Base-by-base conservation (phyloP, 1,140 invertebrate genomes). In the Homalodisca vitripennis region DNA sequence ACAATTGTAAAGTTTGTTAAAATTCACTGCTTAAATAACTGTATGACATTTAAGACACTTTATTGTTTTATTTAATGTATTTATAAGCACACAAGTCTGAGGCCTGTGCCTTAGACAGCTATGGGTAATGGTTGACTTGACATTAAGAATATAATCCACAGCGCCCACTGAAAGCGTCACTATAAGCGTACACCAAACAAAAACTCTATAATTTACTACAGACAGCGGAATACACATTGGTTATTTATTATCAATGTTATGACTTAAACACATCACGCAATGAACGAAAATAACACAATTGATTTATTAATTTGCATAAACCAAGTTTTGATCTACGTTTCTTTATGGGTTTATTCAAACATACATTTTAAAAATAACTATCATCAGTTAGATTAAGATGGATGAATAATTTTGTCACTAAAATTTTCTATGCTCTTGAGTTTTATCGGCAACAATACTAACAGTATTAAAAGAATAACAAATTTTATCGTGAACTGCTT, bases 1-100 rank as follows among this genome's bases (percentile, higher is more conserved):
- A 51, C 48, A 51, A 51, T 22, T 14, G 3, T 12, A 51, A 41
- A 41, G 34, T 41, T 41, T 41, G 34, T 10, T 10, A 41, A 41
- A 3, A 10, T 22, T 51, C 22, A 12, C 6, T 51, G 48, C 48
- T 51, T 20, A n/a, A 60, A 22, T 60, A 60, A 60, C 26, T 26
- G 55, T 60, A 60, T 27, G 55, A 60, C 55, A 60, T 60, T 41
- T 60, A 60, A 60, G 55, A 60, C 55, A 60, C 55, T 60, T 60
- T 60, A 60, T 41, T 60, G 55, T 60, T 60, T 60, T 60, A 60
- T 60, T 60, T 27, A 27, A 27, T 60, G 24, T 27, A 60, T 51
- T 51, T 51, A 51, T 51, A 60, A 60, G 26, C 55, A 60, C 55
- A 60, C 22, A 10, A 27, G 26, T 13, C 6, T 60, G 22, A 13